Evolutionary conservation across 2,888 invertebrate species (phyloP).

Genomic region (Mesorhabditis sp.): DNA sequence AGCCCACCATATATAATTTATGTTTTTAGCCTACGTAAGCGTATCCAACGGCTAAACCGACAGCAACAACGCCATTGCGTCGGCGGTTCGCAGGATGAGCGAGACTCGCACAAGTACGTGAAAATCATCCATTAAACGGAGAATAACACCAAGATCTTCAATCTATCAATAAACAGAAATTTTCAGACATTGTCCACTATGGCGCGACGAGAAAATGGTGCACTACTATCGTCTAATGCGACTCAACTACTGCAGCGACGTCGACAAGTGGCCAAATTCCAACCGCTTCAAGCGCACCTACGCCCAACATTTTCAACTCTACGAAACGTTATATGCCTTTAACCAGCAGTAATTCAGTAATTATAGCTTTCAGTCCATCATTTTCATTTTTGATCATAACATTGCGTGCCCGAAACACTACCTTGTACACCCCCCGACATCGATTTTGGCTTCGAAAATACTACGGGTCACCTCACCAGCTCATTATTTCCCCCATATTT

Average conservation of each 20-base stretch:
- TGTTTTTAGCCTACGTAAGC: neutral
- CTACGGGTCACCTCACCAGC: too few species aligned
- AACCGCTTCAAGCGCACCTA: constrained; percentile 22
- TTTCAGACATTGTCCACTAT: constrained; percentile 36
- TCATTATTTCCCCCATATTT: too few species aligned
- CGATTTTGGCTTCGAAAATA: too few species aligned
- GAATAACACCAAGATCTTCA: neutral
- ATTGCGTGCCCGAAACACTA: neutral
- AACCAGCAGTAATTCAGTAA: constrained; percentile 25
- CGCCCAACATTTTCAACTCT: constrained; percentile 39
- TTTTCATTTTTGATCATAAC: neutral
- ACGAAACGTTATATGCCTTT: constrained; percentile 49
- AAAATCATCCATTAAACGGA: neutral
- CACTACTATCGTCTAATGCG: constrained; percentile 52
- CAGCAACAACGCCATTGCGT: constrained; percentile 29
- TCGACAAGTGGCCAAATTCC: constrained; percentile 27
- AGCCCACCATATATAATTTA: constrained; percentile 2
- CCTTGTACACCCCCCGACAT: too few species aligned
- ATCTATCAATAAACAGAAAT: neutral
- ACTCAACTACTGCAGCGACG: constrained; percentile 40
- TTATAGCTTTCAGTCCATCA: neutral
- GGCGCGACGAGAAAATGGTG: constrained; percentile 48
- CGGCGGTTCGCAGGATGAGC: neutral
- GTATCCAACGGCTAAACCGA: constrained; percentile 21
- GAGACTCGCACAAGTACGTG: neutral